Evolutionary conservation across 2,797 vertebrate species (phyloP), one percentile per base, ranked within the genome.

Genomic region (Scarus forsteni): DNA sequence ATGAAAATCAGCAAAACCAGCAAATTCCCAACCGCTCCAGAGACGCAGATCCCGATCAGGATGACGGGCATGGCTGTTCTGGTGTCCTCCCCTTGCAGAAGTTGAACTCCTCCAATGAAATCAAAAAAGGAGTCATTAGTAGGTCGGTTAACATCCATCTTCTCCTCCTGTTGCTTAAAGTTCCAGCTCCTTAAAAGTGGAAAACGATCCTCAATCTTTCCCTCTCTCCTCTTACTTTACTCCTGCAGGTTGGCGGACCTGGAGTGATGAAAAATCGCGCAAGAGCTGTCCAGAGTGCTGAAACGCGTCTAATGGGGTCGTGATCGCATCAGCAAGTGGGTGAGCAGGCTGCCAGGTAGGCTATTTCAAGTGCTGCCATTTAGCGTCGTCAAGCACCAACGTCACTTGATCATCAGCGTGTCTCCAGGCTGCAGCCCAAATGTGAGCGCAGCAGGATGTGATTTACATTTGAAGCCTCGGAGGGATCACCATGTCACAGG

Each of bases 11-110:
- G 65, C 72, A 94, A 40, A 3, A 95, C 75, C 3, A 96, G 78
- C 50, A 94, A 42, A 74, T 96, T 95, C 27, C 94, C 94, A 0
- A 92, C 67, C 0, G 93, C 85, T 9, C 95, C 95, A 5, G 92
- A 87, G 60, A 90, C 77, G 49, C 93, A 92, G 64, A 95, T 81
- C 10, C 85, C 91, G 46, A 92, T 81, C 35, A 96, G 73, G 54
- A 95, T 19, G 18, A 91, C 72, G 0, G 94, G 93, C 39, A 95
- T 36, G 39, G 85, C 92, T 0, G 93, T 77, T 3, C 88, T 59
- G 19, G 86, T 75, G 55, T 93, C 92, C 57, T 86, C 84, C 5
- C 89, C 89, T 12, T 63, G 83, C 10, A 95, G 87, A 7, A 93
- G 85, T 34, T 95, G 92, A 27, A 92, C 66, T 51, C 92, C 92